phyloP scores from a whole-genome alignment of 2,797 vertebrate genomes.

The Rhynchonycteris naso region DNA sequence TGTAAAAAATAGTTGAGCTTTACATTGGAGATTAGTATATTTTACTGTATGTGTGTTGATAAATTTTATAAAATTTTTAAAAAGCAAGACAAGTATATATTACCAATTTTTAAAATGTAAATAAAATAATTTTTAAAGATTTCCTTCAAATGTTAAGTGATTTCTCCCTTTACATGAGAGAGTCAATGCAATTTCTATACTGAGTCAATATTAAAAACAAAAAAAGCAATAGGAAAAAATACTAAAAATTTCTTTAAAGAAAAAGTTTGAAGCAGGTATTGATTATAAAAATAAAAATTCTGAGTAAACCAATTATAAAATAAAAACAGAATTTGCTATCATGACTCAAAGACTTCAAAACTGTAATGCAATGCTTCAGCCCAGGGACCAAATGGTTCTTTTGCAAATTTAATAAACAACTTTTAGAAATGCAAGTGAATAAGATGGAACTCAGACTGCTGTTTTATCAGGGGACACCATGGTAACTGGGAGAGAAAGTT shows the following conservation, averaged over 20 bases:
- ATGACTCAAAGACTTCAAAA: neutral
- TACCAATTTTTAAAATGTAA: neutral
- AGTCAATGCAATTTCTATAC: neutral
- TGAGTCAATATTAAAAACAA: neutral
- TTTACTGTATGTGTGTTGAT: neutral
- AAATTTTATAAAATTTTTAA: neutral
- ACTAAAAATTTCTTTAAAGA: neutral
- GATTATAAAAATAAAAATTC: conserved; percentile 7
- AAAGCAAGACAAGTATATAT: neutral
- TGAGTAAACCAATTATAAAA: conserved; percentile 29
- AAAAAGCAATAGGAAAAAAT: neutral
- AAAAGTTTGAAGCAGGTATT: conserved; percentile 27
- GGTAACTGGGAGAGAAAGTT: neutral
- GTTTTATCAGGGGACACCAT: neutral
- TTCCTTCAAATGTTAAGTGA: neutral
- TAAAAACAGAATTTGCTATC: neutral
- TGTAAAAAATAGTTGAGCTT: neutral
- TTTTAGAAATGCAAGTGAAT: conserved; percentile 18
- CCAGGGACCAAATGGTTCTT: neutral
- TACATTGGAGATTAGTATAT: neutral
- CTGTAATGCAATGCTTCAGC: neutral
- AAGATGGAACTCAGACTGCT: neutral
- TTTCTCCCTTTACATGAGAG: neutral
- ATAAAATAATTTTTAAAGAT: neutral
- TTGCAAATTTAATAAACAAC: conserved; percentile 25